A percentile compares a stretch with the other conserved stretches of the same genome.
Conservation (phyloP, 2,888 invertebrate genomes). For the Blera fallax region DNA sequence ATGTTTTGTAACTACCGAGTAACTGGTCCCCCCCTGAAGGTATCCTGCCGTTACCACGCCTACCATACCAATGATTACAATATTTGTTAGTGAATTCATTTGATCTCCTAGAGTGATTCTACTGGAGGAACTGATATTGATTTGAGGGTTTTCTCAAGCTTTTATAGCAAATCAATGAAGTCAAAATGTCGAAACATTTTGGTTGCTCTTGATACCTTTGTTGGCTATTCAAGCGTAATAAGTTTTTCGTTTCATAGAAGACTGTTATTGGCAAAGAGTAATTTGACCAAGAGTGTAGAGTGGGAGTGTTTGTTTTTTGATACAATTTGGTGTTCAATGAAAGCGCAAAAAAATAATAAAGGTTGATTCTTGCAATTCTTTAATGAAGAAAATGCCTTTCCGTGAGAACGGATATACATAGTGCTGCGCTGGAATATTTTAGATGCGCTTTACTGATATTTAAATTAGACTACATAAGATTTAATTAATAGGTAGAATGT, state of each 20-base stretch:
- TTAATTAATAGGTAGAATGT: background rate
- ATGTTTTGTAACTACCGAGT: conserved; percentile 77
- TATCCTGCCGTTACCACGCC: conserved; percentile 74
- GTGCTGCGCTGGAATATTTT: background rate
- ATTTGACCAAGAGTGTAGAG: background rate
- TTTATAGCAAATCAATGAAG: conserved; percentile 26
- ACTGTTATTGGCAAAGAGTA: conserved; percentile 4
- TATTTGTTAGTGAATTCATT: conserved; percentile 35
- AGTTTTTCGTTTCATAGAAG: conserved; percentile 8
- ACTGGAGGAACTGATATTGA: conserved; percentile 39
- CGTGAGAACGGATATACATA: conserved; percentile 13
- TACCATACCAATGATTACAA: conserved; percentile 70
- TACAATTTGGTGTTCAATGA: background rate
- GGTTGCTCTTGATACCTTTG: conserved; percentile 4
- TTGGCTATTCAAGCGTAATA: conserved; percentile 44
- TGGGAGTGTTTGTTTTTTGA: background rate
- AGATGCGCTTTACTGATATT: background rate
- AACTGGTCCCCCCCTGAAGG: conserved; percentile 74
- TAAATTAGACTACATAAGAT: background rate
- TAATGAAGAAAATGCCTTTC: background rate
- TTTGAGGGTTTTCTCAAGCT: conserved; percentile 18
- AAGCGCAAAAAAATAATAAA: conserved; percentile 5
- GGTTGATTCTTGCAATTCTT: background rate
- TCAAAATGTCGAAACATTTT: background rate
- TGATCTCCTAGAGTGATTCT: conserved; percentile 2